Evolutionary conservation across 2,888 invertebrate genomes (phyloP).

Genomic region (Corbicula japonica): DNA sequence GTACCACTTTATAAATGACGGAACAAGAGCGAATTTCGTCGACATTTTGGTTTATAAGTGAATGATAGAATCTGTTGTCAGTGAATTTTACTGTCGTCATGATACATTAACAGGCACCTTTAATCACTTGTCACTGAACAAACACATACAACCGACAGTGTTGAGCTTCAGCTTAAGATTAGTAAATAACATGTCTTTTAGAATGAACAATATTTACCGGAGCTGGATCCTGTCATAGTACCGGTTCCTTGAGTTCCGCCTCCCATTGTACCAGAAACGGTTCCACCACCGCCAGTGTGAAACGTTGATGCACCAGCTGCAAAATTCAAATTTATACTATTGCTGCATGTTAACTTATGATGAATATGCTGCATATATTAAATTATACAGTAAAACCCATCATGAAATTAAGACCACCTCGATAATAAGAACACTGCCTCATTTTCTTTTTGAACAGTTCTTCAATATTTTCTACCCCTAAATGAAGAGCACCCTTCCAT

Average conservation of each 20-base stretch:
- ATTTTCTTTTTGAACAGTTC: not conserved
- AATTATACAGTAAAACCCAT: not conserved
- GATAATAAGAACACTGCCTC: not conserved
- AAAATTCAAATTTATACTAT: not conserved
- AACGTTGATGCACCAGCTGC: not conserved
- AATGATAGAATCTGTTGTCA: too few species aligned
- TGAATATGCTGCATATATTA: not conserved
- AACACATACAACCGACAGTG: too few species aligned
- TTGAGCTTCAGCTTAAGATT: too few species aligned
- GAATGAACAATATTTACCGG: constrained; percentile 11
- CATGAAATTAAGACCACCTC: not conserved
- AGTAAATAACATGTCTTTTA: not conserved
- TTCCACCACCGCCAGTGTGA: constrained; percentile 36
- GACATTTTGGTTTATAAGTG: too few species aligned
- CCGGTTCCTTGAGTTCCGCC: too few species aligned
- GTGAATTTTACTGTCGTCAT: too few species aligned
- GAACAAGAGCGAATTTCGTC: too few species aligned
- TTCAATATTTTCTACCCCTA: not conserved
- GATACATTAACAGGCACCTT: too few species aligned
- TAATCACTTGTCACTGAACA: too few species aligned
- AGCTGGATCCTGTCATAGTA: constrained; percentile 17
- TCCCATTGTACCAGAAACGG: constrained; percentile 21
- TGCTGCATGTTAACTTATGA: not conserved
- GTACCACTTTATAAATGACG: too few species aligned
- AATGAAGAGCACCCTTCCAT: too few species aligned